Base-by-base conservation (phyloP, 2,113 vertebrate genomes). In the Pyrgilauda ruficollis region DNA sequence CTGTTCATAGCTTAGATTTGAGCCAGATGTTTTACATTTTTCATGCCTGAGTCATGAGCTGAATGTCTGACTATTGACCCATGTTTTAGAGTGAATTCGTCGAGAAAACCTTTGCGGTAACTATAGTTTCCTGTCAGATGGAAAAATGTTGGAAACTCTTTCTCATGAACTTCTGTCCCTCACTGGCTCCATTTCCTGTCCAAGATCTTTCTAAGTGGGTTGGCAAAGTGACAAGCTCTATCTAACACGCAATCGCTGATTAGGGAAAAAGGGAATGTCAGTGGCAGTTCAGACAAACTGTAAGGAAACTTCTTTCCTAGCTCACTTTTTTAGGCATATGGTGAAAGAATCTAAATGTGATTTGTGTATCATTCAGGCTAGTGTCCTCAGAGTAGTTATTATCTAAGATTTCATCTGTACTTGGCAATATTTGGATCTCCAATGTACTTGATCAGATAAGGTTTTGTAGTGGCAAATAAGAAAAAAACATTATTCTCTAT, bases 11-110 rank as follows among this genome's bases (percentile, higher is more conserved):
- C 68, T 61, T 50, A 89, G 72, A 81, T 92, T 88, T 74, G 80
- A 55, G 85, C 23, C 94, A 96, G 92, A 96, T 89, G 92, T 72
- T 96, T 93, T 43, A 72, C 73, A 90, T 96, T 94, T 94, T 87
- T 95, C 90, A 62, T 89, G 90, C 66, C 31, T 95, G 88, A 96
- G 68, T 93, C 93, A 90, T 8, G 44, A 92, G 80, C 79, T 47
- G 61, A 84, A 30, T 78, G 53, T 67, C 73, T 92, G 85, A 79
- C 68, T 94, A 56, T 41, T 94, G 83, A 90, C 92, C 76, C 30
- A 35, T 3, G 13, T 59, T 96, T 86, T 81, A 76, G 68, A 91
- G 56, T 5, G 41, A 78, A 75, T 84, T 89, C 1, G 1, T 94
- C 92, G 90, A 96, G 73, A 95, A 93, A 86, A 68, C 86, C 56